Base-by-base conservation (phyloP, 2,113 vertebrate genomes). In the Malurus alboscapulatus region DNA sequence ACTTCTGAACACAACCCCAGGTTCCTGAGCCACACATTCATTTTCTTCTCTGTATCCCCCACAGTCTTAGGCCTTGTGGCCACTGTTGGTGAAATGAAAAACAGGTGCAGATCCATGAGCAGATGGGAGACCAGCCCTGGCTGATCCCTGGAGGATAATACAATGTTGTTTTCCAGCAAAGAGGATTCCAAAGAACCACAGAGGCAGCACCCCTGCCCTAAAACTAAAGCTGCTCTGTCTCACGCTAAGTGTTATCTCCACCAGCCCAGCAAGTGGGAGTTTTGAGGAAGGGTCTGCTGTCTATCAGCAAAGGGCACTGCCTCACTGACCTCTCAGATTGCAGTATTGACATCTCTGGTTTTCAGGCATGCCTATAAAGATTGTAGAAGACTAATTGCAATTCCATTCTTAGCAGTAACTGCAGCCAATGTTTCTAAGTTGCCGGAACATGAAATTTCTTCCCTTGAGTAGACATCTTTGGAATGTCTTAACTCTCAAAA, bases 121-220 rank as follows among this genome's bases (percentile, higher is more conserved):
- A 94, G 94, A 95, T 95, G 94, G 93, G 91, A 94, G 93, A 82
- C 68, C 83, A 95, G 94, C 76, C 90, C 92, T 84, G 57, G 59
- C 88, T 93, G 81, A 88, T 93, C 93, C 92, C 92, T 91, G 81
- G 78, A 85, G 91, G 83, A 89, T 95, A 93, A 92, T 84, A 82
- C 80, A 82, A 80, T 7, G 18, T 72, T 93, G 81, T 88, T 95
- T 95, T 95, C 69, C 25, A 2, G 90, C 88, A 88, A 93, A 87
- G 93, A 93, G 89, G 94, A 94, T 96, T 96, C 93, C 91, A 80
- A 66, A 85, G 91, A 93, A 85, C 84, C 71, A 47, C 68, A 77
- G 71, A 94, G 82, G 71, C 91, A 91, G 90, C 87, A 90, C 72
- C 53, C 76, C 48, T 93, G 82, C 91, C 67, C 91, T 91, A 76